A percentile compares a stretch with the other conserved stretches of the same genome.
Conservation (phyloP, 2,113 vertebrate genomes). For the Danionella cerebrum region DNA sequence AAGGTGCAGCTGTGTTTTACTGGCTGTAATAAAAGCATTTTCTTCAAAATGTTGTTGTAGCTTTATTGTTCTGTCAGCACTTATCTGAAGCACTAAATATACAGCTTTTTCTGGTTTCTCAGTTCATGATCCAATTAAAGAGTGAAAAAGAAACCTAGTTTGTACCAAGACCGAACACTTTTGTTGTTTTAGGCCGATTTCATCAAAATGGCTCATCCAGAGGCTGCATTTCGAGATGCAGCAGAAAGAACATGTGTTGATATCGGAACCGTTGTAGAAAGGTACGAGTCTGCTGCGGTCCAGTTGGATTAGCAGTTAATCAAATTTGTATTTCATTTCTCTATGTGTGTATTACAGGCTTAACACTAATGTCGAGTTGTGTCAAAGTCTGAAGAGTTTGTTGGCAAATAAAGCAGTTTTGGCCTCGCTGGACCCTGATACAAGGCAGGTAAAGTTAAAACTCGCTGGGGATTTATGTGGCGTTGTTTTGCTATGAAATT, state of each 20-base stretch:
- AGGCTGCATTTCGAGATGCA: slow-evolving; percentile 79
- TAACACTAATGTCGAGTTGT: slow-evolving; percentile 89
- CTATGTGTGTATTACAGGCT: slow-evolving; percentile 62
- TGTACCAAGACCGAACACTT: too few species aligned
- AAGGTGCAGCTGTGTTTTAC: too few species aligned
- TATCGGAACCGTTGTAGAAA: slow-evolving; percentile 87
- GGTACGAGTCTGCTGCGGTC: slow-evolving; percentile 56
- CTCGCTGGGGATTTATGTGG: background rate
- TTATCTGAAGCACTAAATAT: too few species aligned
- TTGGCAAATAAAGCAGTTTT: slow-evolving; percentile 65
- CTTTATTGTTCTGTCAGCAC: too few species aligned
- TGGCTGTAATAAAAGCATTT: too few species aligned
- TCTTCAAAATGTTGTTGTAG: too few species aligned
- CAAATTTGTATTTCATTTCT: background rate
- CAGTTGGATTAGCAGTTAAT: background rate
- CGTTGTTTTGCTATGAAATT: too few species aligned
- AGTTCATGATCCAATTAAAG: too few species aligned
- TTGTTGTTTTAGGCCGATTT: slow-evolving; percentile 79
- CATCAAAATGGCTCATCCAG: slow-evolving; percentile 88
- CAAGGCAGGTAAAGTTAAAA: slow-evolving; percentile 66
- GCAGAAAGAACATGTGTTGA: slow-evolving; percentile 84
- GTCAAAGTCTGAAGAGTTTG: slow-evolving; percentile 76
- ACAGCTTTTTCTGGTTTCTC: too few species aligned
- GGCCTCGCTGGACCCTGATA: slow-evolving; percentile 79
- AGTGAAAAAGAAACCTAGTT: too few species aligned